phyloP scores from a whole-genome alignment of 2,888 invertebrate genomes.

The Habroteleia sp. region DNA sequence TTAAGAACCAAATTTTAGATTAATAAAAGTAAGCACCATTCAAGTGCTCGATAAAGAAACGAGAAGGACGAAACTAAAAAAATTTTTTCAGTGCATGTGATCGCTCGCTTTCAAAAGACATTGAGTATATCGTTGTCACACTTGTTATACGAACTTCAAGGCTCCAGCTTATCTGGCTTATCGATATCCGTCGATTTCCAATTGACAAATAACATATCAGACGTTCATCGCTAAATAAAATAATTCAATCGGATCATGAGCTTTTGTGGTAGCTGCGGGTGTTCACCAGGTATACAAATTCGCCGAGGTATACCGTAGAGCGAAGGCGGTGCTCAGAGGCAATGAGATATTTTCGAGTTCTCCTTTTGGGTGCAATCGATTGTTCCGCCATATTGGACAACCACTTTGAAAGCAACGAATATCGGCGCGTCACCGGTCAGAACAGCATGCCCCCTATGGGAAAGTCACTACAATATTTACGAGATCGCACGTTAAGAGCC shows the following conservation, averaged over 20 bases:
- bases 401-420: conserved; percentile 72
- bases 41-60: too few species aligned
- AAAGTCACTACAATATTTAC: conserved; percentile 73
- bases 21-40: too few species aligned
- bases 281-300: conserved; percentile 19
- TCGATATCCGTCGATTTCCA: conserved; percentile 14
- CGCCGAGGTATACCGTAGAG: not conserved
- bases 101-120: conserved; percentile 1
- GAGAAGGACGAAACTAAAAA: too few species aligned
- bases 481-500: conserved; percentile 63
- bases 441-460: conserved; percentile 65
- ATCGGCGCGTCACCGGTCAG: conserved; percentile 67
- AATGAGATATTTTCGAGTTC: conserved; percentile 62
- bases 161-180: conserved; percentile 19
- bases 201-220: conserved; percentile 21
- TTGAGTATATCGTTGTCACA: conserved; percentile 3
- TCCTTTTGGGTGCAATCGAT: conserved; percentile 73
- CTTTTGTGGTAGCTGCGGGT: conserved; percentile 14
- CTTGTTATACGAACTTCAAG: conserved; percentile 33
- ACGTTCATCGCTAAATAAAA: conserved; percentile 30
- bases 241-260: conserved; percentile 24
- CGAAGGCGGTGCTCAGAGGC: conserved; percentile 22
- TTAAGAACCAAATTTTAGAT: too few species aligned
- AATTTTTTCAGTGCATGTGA: too few species aligned
- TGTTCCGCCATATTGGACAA: conserved; percentile 75